A percentile compares a stretch with the other conserved stretches of the same genome.
phyloP scores from a whole-genome alignment of 1,140 invertebrate species.

The Ips typographus region DNA sequence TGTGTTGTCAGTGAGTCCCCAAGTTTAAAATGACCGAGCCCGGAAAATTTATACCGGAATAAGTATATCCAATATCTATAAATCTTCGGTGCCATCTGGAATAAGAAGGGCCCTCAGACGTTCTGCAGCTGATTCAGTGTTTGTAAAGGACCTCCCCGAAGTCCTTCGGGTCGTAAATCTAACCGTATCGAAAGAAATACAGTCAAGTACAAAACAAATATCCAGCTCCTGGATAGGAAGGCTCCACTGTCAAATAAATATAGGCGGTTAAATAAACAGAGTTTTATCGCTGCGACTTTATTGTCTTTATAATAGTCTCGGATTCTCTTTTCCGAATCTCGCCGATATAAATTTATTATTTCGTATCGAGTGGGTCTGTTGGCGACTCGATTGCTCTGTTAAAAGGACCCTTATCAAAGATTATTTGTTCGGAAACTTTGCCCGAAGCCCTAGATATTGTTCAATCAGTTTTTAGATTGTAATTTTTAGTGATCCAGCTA shows the following conservation, averaged over 20 bases:
- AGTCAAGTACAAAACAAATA: constrained; percentile 38
- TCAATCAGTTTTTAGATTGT: no score
- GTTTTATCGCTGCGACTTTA: constrained; percentile 30
- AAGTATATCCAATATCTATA: constrained; percentile 39
- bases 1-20: background rate
- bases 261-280: constrained; percentile 33
- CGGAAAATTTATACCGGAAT: constrained; percentile 28
- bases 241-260: constrained; percentile 36
- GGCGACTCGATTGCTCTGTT: no score
- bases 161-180: constrained; percentile 32
- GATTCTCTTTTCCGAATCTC: constrained; percentile 15
- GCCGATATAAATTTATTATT: constrained; percentile 23
- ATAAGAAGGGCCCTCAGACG: constrained; percentile 33
- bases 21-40: constrained; percentile 16
- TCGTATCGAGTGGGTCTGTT: background rate
- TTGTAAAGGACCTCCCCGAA: constrained; percentile 36
- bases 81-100: constrained; percentile 33
- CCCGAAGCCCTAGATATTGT: no score
- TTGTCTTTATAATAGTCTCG: constrained; percentile 23
- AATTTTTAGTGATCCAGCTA: no score
- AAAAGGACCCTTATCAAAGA: no score
- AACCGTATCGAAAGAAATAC: constrained; percentile 36
- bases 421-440: no score
- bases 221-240: constrained; percentile 22
- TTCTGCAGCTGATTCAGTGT: constrained; percentile 36